Conservation (phyloP, 2,113 vertebrate species). For the Poecile atricapillus region DNA sequence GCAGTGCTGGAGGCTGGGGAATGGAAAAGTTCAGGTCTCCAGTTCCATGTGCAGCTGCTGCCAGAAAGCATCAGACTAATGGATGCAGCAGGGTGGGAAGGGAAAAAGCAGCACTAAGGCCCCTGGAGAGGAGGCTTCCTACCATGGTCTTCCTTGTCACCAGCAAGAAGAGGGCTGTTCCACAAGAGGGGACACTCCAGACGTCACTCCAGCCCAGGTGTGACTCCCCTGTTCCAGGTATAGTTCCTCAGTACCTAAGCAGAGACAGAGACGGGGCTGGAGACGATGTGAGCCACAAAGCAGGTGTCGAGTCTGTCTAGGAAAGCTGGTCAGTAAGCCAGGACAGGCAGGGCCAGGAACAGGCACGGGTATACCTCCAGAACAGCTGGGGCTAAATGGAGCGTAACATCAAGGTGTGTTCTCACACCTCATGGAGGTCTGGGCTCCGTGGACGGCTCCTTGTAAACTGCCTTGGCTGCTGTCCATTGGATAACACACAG, state of each 20-base stretch:
- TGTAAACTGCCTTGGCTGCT: background rate
- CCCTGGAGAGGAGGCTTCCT: background rate
- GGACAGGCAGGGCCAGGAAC: background rate
- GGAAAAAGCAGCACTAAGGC: background rate
- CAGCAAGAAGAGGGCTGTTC: background rate
- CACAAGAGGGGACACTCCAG: background rate
- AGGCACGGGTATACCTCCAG: background rate
- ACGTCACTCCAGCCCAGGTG: background rate
- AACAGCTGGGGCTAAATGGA: background rate
- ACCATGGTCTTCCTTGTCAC: background rate
- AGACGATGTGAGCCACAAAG: background rate
- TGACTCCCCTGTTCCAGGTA: fast-evolving
- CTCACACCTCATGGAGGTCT: background rate
- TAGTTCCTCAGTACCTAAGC: background rate
- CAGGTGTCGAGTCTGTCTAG: background rate
- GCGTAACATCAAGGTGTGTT: background rate
- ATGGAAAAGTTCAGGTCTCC: constrained; percentile 46
- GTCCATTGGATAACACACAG: background rate
- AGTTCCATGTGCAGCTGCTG: background rate
- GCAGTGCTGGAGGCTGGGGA: background rate
- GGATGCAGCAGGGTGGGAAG: constrained; percentile 16
- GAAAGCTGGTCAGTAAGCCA: background rate
- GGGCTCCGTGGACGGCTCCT: background rate
- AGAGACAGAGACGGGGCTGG: background rate
- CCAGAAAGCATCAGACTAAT: constrained; percentile 41